Evolutionary conservation across 2,888 invertebrate species (phyloP).

Genomic region (Proisotoma minuta): DNA sequence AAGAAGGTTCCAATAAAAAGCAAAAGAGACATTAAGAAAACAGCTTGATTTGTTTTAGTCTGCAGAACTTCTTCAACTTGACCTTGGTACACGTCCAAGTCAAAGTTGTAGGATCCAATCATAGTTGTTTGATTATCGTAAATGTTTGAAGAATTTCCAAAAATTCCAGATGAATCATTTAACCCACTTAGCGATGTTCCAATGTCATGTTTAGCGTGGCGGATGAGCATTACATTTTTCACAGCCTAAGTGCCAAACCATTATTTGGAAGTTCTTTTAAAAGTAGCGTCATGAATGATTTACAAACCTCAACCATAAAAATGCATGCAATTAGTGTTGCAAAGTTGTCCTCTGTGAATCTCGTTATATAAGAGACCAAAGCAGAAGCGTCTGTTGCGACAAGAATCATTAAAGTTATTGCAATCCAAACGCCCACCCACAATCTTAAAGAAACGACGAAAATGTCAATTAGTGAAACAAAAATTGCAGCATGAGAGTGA

Average conservation of each 20-base stretch:
- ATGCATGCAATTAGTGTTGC: conserved; percentile 49
- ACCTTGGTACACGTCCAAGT: not conserved
- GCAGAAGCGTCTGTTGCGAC: conserved; percentile 49
- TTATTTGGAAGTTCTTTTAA: not conserved
- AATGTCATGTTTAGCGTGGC: conserved; percentile 1
- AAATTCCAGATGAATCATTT: not conserved
- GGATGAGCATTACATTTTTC: conserved; percentile 23
- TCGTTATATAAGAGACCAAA: conserved; percentile 49
- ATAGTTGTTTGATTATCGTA: not conserved
- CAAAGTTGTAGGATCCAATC: too few species aligned
- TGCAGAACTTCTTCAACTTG: not conserved
- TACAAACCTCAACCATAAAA: conserved; percentile 49
- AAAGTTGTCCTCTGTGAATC: conserved; percentile 50
- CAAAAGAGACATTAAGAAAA: not conserved
- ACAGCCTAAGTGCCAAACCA: conserved; percentile 11
- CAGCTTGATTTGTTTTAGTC: not conserved
- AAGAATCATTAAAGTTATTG: conserved; percentile 47
- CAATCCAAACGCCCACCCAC: conserved; percentile 50
- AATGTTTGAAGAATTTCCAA: too few species aligned
- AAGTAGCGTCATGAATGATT: not conserved
- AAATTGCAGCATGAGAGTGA: too few species aligned
- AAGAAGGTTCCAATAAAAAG: conserved; percentile 51
- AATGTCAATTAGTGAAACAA: too few species aligned
- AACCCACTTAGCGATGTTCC: too few species aligned
- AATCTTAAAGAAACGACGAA: too few species aligned